A percentile compares a stretch with the other conserved stretches of the same genome.
Conservation (phyloP, 2,888 invertebrate genomes). For the Masnerella sp. region DNA sequence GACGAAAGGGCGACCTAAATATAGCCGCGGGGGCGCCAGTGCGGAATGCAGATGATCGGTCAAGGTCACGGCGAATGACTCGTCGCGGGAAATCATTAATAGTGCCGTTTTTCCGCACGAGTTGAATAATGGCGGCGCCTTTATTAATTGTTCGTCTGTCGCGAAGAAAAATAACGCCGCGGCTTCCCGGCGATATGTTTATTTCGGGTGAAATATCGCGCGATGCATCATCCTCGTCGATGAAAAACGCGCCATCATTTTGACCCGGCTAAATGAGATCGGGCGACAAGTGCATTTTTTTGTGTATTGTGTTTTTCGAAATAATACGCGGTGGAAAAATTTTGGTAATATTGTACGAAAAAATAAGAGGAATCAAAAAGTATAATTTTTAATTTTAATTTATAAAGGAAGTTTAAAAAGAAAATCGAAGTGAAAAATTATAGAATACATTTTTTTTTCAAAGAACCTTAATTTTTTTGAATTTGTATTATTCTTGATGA, state of each 20-base stretch:
- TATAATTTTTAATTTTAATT: too few species aligned
- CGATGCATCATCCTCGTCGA: conserved; percentile 32
- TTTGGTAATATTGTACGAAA: too few species aligned
- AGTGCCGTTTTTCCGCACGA: background rate
- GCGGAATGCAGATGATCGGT: conserved; percentile 9
- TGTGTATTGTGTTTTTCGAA: too few species aligned
- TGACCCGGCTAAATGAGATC: conserved; percentile 5
- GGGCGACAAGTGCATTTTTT: too few species aligned
- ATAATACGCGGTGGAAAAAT: too few species aligned
- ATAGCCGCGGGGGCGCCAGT: conserved; percentile 23
- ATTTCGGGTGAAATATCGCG: conserved; percentile 40
- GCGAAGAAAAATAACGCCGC: conserved; percentile 27
- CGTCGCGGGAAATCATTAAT: conserved; percentile 12
- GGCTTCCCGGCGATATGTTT: conserved; percentile 18
- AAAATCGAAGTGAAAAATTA: too few species aligned
- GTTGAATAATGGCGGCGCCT: conserved; percentile 28
- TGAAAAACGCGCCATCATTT: conserved; percentile 33
- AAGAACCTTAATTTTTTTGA: too few species aligned
- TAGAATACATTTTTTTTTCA: too few species aligned
- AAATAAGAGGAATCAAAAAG: too few species aligned
- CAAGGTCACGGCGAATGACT: conserved; percentile 18
- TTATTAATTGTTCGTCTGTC: conserved; percentile 42
- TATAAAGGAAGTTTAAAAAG: too few species aligned
- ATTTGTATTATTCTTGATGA: too few species aligned
- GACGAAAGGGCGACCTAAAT: conserved; percentile 54